Base-by-base conservation (phyloP, 2,113 vertebrate species). In the Pantherophis guttatus region DNA sequence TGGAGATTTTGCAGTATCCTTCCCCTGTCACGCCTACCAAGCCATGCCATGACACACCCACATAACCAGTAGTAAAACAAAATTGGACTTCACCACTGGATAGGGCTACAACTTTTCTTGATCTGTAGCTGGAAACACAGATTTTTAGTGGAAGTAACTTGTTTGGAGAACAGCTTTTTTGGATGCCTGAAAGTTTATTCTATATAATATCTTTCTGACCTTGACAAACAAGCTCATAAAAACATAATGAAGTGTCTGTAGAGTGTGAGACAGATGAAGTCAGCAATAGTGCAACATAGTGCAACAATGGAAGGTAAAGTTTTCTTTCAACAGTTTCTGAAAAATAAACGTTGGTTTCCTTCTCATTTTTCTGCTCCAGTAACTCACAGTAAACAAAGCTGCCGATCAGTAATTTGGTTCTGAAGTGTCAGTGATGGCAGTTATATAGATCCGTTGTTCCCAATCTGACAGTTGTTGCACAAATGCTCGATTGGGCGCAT, bases 391-490 rank as follows among this genome's bases (percentile, higher is more conserved):
- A 1, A 48, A 13, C 29, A 24, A 26, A 26, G 21, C 48, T 44
- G 1, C 87, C 50, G 1, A 33, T 98, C 97, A 98, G 95, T 97
- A 98, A 7, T 94, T 70, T 0, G 95, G 96, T 26, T 97, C 97
- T 1, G 95, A 95, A 86, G 98, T 52, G 0, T 99, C 96, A 0
- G 99, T 98, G 75, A 96, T 1, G 0, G 13, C 86, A 0, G 9
- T 52, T 24, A 97, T 95, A 0, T 95, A 93, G 91, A 97, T 57
- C 8, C 91, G 91, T 59, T 96, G 91, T 96, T 99, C 98, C 98
- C 99, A 99, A 48, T 98, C 96, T 0, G 96, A 98, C 54, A 99
- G 98, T 97, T 99, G 98, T 59, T 97, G 93, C 70, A 99, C 97
- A 93, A 99, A 98, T 24, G 97, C 97, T 0, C 96, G 94, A 91